phyloP scores from a whole-genome alignment of 2,797 vertebrate genomes.

The Tadarida brasiliensis region DNA sequence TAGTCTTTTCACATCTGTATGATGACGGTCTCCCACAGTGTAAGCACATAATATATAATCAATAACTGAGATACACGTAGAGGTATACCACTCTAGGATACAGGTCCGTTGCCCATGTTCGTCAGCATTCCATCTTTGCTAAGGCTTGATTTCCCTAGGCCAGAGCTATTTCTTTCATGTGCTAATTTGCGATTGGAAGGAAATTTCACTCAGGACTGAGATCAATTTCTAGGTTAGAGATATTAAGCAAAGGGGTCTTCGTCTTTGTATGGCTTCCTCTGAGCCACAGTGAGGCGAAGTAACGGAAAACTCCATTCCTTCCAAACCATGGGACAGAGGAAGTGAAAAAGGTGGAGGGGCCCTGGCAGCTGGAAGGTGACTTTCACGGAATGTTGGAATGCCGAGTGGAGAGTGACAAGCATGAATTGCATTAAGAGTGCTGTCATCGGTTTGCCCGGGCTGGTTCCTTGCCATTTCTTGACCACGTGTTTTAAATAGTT shows the following conservation, averaged over 20 bases:
- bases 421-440: slow-evolving; percentile 3
- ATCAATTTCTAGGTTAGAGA: background rate
- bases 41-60: background rate
- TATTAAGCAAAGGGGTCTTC: background rate
- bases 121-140: background rate
- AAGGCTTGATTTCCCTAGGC: background rate
- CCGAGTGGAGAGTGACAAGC: slow-evolving; percentile 50
- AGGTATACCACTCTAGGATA: fast-evolving
- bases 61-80: fast-evolving
- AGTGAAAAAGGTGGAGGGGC: background rate
- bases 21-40: too few relatives aligned
- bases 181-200: slow-evolving; percentile 54
- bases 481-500: slow-evolving; percentile 64
- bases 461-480: slow-evolving; percentile 28
- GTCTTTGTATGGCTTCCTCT: background rate
- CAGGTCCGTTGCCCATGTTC: fast-evolving
- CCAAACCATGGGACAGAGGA: background rate
- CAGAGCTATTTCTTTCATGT: background rate
- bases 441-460: slow-evolving; percentile 59
- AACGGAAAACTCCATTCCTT: background rate
- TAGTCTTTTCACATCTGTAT: background rate
- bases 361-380: background rate
- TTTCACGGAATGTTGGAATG: slow-evolving; percentile 60
- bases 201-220: background rate
- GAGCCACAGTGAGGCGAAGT: background rate